These are phyloP conservation scores for Siniperca scherzeri DNA, from an alignment of 2,797 vertebrate genomes.

Conservation along the genomic window DNA sequence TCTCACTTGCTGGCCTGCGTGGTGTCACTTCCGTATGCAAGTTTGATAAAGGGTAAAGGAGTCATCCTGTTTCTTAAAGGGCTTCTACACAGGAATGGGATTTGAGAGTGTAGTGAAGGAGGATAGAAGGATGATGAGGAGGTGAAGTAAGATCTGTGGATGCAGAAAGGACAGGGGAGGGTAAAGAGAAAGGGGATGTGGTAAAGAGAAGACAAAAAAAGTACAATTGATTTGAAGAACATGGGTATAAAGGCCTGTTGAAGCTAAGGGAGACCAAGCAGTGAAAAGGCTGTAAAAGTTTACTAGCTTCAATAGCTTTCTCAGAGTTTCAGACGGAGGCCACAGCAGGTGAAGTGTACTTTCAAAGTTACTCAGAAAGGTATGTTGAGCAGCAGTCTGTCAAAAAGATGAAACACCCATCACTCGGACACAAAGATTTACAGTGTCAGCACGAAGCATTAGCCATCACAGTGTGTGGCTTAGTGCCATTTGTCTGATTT, in stretches of 20 bases:
- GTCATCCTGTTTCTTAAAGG: conserved; percentile 49
- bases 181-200: conserved; percentile 26
- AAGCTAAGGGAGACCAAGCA: conserved; percentile 44
- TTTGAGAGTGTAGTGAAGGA: conserved; percentile 3
- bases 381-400: conserved; percentile 66
- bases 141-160: conserved; percentile 43
- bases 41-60: conserved; percentile 73
- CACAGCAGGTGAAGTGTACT: conserved; percentile 62
- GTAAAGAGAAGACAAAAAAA: conserved; percentile 43
- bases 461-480: conserved; percentile 46
- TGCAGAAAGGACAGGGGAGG: conserved; percentile 39
- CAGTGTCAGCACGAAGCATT: conserved; percentile 62
- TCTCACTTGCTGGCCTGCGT: conserved; percentile 32
- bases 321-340: conserved; percentile 64
- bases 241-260: conserved; percentile 48
- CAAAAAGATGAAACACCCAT: conserved; percentile 68
- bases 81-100: conserved; percentile 45
- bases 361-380: conserved; percentile 61
- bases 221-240: conserved; percentile 49
- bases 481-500: conserved; percentile 57
- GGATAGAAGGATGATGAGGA: conserved; percentile 44
- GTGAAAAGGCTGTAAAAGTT: conserved; percentile 67
- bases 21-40: conserved; percentile 61
- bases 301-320: conserved; percentile 55
- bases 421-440: conserved; percentile 63